phyloP scores from a whole-genome alignment of 2,888 invertebrate species.

The Bombylius discolor region DNA sequence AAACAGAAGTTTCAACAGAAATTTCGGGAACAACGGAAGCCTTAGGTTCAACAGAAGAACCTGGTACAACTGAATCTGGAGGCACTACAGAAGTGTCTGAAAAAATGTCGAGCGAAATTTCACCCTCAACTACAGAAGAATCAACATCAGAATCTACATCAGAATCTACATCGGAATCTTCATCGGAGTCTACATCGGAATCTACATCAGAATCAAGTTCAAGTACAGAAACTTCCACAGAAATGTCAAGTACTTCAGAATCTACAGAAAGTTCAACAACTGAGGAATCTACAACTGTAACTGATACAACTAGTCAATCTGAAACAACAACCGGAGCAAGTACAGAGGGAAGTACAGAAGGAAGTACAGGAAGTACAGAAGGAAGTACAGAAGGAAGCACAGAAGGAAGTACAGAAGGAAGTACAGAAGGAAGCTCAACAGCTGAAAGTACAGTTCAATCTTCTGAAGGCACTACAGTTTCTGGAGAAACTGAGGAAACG shows the following conservation, averaged over 20 bases:
- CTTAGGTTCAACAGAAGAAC: background rate
- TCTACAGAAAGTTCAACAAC: slow-evolving; percentile 6
- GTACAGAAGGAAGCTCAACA: slow-evolving; percentile 5
- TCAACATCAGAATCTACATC: slow-evolving; percentile 3
- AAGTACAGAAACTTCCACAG: slow-evolving; percentile 9
- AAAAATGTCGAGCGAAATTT: no score
- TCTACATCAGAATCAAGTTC: background rate
- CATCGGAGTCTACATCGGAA: background rate
- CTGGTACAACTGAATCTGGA: slow-evolving; percentile 1
- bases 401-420: slow-evolving; percentile 9
- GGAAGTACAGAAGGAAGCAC: slow-evolving; percentile 14
- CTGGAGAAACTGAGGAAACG: background rate
- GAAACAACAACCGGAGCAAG: background rate
- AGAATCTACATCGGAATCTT: slow-evolving; percentile 7
- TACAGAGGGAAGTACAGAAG: slow-evolving; percentile 10
- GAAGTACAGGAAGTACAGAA: slow-evolving; percentile 14
- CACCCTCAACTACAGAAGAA: slow-evolving; percentile 3
- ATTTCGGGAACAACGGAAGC: background rate
- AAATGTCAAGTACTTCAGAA: slow-evolving; percentile 1
- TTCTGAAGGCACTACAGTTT: background rate
- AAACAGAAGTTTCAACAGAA: background rate
- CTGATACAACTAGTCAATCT: slow-evolving; percentile 7
- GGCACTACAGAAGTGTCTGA: slow-evolving; percentile 4
- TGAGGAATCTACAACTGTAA: slow-evolving; percentile 12
- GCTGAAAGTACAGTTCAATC: slow-evolving; percentile 10